Evolutionary conservation across 2,797 vertebrate genomes (phyloP).

Genomic region (Micrastur ruficollis): DNA sequence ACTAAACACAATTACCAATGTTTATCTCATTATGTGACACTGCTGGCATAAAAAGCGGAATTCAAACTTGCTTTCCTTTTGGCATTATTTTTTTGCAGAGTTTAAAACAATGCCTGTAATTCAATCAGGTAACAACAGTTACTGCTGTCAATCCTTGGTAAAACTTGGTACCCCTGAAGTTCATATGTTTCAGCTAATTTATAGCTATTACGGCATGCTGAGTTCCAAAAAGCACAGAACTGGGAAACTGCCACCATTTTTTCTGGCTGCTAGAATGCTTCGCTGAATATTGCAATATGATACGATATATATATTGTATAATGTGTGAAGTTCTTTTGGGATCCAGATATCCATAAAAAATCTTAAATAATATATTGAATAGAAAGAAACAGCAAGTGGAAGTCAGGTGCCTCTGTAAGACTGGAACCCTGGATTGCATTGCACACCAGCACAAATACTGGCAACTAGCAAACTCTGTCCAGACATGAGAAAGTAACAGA

Average conservation of each 20-base stretch:
- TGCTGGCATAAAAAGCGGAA: not conserved
- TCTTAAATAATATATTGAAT: not conserved
- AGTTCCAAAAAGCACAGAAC: not conserved
- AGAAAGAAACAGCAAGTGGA: not conserved
- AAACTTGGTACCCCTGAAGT: not conserved
- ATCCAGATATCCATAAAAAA: not conserved
- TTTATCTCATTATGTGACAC: conserved; percentile 53
- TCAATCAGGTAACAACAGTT: not conserved
- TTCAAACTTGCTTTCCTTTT: conserved; percentile 22
- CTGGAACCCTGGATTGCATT: not conserved
- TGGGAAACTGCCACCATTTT: not conserved
- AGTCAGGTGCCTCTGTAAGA: not conserved
- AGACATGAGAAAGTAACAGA: not conserved
- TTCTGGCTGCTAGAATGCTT: not conserved
- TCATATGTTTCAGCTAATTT: not conserved
- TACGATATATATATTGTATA: not conserved
- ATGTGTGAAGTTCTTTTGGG: not conserved
- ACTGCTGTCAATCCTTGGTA: not conserved
- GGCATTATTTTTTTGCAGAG: not conserved
- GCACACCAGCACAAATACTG: not conserved
- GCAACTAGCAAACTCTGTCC: not conserved
- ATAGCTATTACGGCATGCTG: not conserved
- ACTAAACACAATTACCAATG: conserved; percentile 61
- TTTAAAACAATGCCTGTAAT: not conserved
- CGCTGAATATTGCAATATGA: not conserved